Conservation (phyloP, 2,113 vertebrate genomes). For the Nerophis lumbriciformis region DNA sequence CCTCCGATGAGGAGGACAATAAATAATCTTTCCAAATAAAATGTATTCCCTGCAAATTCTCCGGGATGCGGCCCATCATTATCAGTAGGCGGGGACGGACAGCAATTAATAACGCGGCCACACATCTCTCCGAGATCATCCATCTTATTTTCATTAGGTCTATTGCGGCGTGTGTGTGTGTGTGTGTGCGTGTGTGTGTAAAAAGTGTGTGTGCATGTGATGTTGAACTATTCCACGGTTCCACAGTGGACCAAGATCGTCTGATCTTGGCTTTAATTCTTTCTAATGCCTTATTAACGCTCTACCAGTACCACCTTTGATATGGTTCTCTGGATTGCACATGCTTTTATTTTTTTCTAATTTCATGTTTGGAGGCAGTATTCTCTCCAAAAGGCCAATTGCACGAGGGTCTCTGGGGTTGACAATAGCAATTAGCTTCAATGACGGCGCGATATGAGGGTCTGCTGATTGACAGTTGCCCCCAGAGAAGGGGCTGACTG, state of each 20-base stretch:
- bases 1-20: constrained; percentile 81
- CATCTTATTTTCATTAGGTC: constrained; percentile 76
- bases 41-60: constrained; percentile 85
- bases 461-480: constrained; percentile 68
- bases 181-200: constrained; percentile 39
- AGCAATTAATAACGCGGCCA: constrained; percentile 81
- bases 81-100: constrained; percentile 82
- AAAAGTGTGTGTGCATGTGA: constrained; percentile 42
- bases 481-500: constrained; percentile 69
- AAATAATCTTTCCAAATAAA: constrained; percentile 86
- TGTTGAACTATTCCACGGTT: constrained; percentile 37
- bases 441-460: constrained; percentile 64
- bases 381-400: constrained; percentile 64
- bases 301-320: constrained; percentile 57
- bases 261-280: constrained; percentile 62
- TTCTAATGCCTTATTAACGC: constrained; percentile 60
- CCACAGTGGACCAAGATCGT: constrained; percentile 35
- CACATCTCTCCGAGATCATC: constrained; percentile 68
- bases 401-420: constrained; percentile 65
- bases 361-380: constrained; percentile 62
- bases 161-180: constrained; percentile 51
- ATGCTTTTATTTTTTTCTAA: constrained; percentile 31
- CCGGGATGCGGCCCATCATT: constrained; percentile 82
- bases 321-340: constrained; percentile 44
- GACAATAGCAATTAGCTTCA: constrained; percentile 73